These are phyloP conservation scores for Antechinus flavipes DNA, from an alignment of 2,113 vertebrate species.

Conservation along the genomic window DNA sequence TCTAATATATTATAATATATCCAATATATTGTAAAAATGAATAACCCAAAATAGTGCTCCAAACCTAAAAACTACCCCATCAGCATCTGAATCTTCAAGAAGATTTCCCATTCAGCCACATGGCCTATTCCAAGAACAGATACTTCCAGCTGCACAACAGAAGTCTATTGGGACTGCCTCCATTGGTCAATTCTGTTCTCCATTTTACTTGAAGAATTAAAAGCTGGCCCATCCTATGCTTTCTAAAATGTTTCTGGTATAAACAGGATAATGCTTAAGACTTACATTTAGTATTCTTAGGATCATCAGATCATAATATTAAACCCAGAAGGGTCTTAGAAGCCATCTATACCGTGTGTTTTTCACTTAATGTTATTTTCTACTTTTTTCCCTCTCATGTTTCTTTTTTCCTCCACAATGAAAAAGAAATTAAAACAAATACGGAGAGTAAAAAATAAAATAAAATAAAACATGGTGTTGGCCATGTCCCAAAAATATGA, in stretches of 20 bases:
- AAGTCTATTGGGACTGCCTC: not conserved
- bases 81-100: not conserved
- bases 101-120: not conserved
- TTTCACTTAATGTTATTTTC: too few species aligned
- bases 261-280: not conserved
- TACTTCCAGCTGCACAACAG: not conserved
- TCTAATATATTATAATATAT: too few species aligned
- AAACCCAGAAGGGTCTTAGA: too few species aligned
- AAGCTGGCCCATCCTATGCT: not conserved
- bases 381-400: too few species aligned
- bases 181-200: not conserved
- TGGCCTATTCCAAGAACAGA: not conserved
- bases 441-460: too few species aligned
- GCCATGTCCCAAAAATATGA: too few species aligned
- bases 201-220: not conserved
- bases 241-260: not conserved
- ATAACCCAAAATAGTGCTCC: not conserved
- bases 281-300: not conserved
- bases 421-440: too few species aligned
- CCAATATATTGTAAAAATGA: not conserved
- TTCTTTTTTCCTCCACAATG: too few species aligned
- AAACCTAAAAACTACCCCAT: not conserved
- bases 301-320: not conserved
- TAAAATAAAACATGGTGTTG: too few species aligned
- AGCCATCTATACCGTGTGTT: too few species aligned